Evolutionary conservation across 2,888 invertebrate genomes (phyloP).

Genomic region (Sinopyrophorus schimmeli): DNA sequence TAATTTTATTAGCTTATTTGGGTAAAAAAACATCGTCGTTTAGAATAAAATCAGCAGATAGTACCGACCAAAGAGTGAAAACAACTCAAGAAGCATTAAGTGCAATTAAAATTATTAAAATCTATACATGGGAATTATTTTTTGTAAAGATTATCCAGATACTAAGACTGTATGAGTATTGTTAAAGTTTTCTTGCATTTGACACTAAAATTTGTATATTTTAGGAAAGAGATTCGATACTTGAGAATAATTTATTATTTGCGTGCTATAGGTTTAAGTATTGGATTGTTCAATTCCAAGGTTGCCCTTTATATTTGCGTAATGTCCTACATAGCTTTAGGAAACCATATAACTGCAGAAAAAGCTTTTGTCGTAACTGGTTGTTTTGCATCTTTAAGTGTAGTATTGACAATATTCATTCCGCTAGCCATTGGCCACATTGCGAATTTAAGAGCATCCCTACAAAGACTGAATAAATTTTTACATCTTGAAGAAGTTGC

Average conservation of each 20-base stretch:
- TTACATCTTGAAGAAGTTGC: slow-evolving; percentile 61
- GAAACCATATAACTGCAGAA: slow-evolving; percentile 76
- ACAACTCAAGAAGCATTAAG: slow-evolving; percentile 87
- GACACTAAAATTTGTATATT: slow-evolving; percentile 9
- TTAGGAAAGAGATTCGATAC: slow-evolving; percentile 62
- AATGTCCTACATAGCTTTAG: slow-evolving; percentile 67
- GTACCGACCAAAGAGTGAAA: slow-evolving; percentile 86
- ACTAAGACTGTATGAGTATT: slow-evolving; percentile 75
- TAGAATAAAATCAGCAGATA: slow-evolving; percentile 74
- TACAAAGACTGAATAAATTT: slow-evolving; percentile 67
- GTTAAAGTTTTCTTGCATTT: too few relatives aligned
- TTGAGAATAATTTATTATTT: slow-evolving; percentile 46
- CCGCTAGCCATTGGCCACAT: slow-evolving; percentile 82
- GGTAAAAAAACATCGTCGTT: slow-evolving; percentile 62
- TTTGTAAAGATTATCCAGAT: slow-evolving; percentile 73
- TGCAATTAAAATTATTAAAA: slow-evolving; percentile 85
- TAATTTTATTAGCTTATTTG: slow-evolving; percentile 11
- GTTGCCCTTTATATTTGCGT: slow-evolving; percentile 50
- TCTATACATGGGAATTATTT: slow-evolving; percentile 88
- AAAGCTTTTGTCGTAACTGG: slow-evolving; percentile 85
- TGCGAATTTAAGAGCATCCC: slow-evolving; percentile 77
- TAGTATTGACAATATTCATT: slow-evolving; percentile 86
- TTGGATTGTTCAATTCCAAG: slow-evolving; percentile 45
- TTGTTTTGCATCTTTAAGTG: slow-evolving; percentile 83
- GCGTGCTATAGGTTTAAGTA: slow-evolving; percentile 42